Percentiles rank a stretch among this genome's conserved stretches.
Conservation (phyloP, 2,113 vertebrate species). For the Triplophysa rosa region DNA sequence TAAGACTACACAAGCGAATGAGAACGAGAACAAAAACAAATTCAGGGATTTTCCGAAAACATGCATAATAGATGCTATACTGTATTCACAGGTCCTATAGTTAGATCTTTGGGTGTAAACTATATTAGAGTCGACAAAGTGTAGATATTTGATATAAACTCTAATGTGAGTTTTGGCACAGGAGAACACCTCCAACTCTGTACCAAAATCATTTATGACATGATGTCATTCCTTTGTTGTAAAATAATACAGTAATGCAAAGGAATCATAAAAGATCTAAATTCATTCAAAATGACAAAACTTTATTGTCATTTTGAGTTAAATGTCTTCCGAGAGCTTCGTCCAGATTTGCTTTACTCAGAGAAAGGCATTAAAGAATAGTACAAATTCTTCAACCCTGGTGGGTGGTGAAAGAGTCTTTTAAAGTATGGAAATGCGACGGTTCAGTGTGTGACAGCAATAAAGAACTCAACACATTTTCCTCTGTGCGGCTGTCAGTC, state of each 20-base stretch:
- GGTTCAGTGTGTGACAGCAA: slow-evolving; percentile 20
- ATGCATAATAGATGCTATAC: background rate
- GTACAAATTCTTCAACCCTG: background rate
- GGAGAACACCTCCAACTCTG: background rate
- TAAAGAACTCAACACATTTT: slow-evolving; percentile 1
- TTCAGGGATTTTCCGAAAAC: background rate
- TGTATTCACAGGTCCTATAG: background rate
- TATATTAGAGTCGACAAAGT: no score
- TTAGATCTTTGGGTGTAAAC: no score
- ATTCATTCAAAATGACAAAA: background rate
- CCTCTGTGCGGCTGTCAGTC: slow-evolving; percentile 7
- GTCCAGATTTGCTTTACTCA: background rate
- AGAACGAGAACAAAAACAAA: background rate
- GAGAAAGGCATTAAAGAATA: background rate
- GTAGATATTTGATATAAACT: background rate
- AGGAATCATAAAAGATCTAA: background rate
- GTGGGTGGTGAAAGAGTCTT: slow-evolving; percentile 2
- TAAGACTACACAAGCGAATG: background rate
- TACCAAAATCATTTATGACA: background rate
- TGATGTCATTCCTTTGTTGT: slow-evolving; percentile 21
- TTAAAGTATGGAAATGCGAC: slow-evolving; percentile 10
- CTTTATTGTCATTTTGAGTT: slow-evolving; percentile 9
- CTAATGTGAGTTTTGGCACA: background rate
- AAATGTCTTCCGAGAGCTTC: background rate
- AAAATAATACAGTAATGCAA: background rate